Conservation (phyloP, 2,113 vertebrate genomes). For the Cephalopterus ornatus region DNA sequence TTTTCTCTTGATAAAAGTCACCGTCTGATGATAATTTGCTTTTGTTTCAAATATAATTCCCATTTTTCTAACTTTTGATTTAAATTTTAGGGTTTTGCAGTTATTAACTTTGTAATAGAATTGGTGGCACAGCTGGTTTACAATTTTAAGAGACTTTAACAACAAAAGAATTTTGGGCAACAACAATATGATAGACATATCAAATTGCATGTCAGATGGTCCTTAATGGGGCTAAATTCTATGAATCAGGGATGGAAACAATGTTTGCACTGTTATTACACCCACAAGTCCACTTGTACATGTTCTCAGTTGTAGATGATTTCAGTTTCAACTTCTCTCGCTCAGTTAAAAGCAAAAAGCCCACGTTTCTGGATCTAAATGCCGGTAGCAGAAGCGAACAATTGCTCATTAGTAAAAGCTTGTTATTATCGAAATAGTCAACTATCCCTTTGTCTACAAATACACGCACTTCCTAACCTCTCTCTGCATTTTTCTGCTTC, state of each 20-base stretch:
- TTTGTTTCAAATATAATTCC: background rate
- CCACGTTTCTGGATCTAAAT: background rate
- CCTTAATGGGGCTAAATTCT: background rate
- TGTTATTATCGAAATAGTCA: background rate
- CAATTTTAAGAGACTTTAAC: background rate
- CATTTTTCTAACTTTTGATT: background rate
- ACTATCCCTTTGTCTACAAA: background rate
- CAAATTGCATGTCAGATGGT: background rate
- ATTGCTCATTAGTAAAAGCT: background rate
- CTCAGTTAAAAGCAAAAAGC: background rate
- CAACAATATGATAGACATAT: background rate
- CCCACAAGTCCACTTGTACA: background rate
- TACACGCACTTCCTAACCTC: background rate
- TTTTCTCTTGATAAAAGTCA: background rate
- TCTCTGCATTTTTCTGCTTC: background rate
- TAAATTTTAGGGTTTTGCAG: background rate
- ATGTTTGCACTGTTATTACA: background rate
- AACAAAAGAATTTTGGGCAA: background rate
- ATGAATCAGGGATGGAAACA: background rate
- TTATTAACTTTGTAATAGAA: background rate
- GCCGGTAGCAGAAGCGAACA: background rate
- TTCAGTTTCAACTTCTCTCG: background rate
- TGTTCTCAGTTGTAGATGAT: background rate
- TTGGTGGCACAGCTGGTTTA: background rate
- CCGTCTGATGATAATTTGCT: background rate